Evolutionary conservation across 2,113 vertebrate species (phyloP).

Genomic region (Grantiella picta): DNA sequence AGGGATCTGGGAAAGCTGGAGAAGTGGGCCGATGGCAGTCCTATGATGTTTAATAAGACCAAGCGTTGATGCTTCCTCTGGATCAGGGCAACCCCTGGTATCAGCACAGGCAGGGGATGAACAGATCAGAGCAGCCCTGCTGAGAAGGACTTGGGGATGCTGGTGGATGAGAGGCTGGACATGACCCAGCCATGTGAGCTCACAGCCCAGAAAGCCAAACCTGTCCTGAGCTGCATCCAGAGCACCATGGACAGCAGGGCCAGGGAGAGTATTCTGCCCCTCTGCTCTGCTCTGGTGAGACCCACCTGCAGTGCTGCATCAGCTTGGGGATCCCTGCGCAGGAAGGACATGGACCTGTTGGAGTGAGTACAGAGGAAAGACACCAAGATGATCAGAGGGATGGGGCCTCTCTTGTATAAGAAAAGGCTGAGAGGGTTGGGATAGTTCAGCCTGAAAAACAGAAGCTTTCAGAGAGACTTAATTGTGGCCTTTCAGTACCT

Average conservation of each 20-base stretch:
- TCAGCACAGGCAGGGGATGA: neutral
- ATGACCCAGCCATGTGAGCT: neutral
- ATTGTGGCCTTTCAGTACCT: neutral
- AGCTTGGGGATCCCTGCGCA: neutral
- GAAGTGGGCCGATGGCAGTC: neutral
- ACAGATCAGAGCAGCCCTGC: neutral
- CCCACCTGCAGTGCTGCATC: fast-evolving
- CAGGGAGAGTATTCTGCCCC: neutral
- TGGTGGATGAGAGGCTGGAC: neutral
- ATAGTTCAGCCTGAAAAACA: neutral
- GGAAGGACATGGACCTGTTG: too few relatives aligned
- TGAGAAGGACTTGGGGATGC: neutral
- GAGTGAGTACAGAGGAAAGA: neutral
- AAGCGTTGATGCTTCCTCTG: neutral
- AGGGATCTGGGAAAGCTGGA: neutral
- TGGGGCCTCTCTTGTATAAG: neutral
- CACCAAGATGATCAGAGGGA: neutral
- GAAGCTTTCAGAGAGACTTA: neutral
- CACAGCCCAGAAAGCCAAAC: neutral
- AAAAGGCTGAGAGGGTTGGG: neutral
- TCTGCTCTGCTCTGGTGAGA: neutral
- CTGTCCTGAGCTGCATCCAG: neutral
- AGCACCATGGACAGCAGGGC: fast-evolving
- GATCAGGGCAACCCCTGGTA: fast-evolving
- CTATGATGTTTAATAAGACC: too few relatives aligned